Percentiles rank a stretch among this genome's conserved stretches.
These are phyloP conservation scores for Lasaia peninsularis DNA, from an alignment of 1,140 invertebrate species.

Conservation along the genomic window DNA sequence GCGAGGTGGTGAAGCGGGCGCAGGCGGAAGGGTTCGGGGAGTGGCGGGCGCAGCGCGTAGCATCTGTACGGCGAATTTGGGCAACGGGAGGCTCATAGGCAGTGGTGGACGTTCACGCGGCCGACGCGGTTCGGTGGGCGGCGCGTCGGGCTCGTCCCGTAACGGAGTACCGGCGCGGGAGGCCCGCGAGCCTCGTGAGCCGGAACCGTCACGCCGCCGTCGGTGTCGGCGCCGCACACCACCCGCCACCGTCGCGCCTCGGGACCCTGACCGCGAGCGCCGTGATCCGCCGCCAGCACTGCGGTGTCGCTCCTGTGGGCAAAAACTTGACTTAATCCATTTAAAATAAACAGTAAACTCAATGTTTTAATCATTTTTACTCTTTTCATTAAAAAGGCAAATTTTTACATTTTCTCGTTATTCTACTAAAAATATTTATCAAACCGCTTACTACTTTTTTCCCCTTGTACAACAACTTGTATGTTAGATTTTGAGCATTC, in stretches of 20 bases:
- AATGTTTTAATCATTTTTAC: neutral
- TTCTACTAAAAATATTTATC: too few relatives aligned
- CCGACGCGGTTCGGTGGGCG: constrained; percentile 84
- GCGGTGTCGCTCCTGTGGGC: constrained; percentile 55
- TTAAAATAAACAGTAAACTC: neutral
- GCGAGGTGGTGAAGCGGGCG: constrained; percentile 56
- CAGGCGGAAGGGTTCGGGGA: constrained; percentile 68
- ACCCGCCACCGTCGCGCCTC: constrained; percentile 42
- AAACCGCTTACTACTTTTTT: too few relatives aligned
- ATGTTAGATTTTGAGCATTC: too few relatives aligned
- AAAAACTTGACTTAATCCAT: neutral
- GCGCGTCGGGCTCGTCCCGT: constrained; percentile 89
- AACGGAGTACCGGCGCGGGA: constrained; percentile 89
- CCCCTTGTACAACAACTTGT: too few relatives aligned
- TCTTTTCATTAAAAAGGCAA: neutral
- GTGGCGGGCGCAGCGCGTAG: constrained; percentile 69
- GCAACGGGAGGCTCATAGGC: constrained; percentile 88
- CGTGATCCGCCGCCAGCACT: constrained; percentile 45
- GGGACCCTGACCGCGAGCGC: constrained; percentile 53
- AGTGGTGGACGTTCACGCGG: constrained; percentile 78
- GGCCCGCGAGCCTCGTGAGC: constrained; percentile 47
- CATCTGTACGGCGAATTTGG: constrained; percentile 87
- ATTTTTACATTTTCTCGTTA: too few relatives aligned
- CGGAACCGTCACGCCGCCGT: constrained; percentile 46
- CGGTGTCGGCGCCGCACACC: constrained; percentile 47